Conservation (phyloP, 2,113 vertebrate genomes). For the Patagioenas fasciata region DNA sequence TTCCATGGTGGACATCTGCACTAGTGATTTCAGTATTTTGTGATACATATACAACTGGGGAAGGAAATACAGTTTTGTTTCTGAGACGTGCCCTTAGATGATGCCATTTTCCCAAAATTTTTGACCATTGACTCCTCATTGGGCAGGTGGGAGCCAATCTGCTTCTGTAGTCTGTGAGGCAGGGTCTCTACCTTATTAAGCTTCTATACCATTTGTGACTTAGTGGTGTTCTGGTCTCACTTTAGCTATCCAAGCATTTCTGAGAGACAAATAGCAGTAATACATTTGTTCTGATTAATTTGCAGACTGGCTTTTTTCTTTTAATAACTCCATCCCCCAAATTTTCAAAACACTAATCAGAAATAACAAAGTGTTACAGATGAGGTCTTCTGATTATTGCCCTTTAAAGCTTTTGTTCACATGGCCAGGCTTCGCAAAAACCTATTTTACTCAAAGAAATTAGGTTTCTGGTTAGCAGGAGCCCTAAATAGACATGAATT, state of each 20-base stretch:
- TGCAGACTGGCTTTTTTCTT: neutral
- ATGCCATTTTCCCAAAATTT: neutral
- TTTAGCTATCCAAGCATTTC: neutral
- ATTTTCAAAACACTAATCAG: slow-evolving; percentile 69
- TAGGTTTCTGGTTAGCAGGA: slow-evolving; percentile 84
- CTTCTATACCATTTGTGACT: neutral
- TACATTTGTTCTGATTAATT: slow-evolving; percentile 44
- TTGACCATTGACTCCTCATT: neutral
- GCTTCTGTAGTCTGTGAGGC: neutral
- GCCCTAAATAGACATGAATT: slow-evolving; percentile 85
- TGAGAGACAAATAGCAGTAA: slow-evolving; percentile 29
- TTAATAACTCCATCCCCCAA: slow-evolving; percentile 29
- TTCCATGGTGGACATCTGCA: neutral
- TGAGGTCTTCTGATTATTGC: slow-evolving; percentile 75
- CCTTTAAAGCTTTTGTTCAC: slow-evolving; percentile 78
- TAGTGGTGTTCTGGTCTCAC: neutral
- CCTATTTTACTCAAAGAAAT: slow-evolving; percentile 83
- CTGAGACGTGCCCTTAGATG: neutral
- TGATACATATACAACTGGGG: neutral
- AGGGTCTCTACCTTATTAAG: neutral
- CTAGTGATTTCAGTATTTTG: neutral
- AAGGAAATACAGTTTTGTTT: neutral
- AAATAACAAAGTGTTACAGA: slow-evolving; percentile 78
- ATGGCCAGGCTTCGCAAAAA: slow-evolving; percentile 77
- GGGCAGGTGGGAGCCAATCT: neutral